phyloP scores from a whole-genome alignment of 2,113 vertebrate species.

The Scolopax mira region DNA sequence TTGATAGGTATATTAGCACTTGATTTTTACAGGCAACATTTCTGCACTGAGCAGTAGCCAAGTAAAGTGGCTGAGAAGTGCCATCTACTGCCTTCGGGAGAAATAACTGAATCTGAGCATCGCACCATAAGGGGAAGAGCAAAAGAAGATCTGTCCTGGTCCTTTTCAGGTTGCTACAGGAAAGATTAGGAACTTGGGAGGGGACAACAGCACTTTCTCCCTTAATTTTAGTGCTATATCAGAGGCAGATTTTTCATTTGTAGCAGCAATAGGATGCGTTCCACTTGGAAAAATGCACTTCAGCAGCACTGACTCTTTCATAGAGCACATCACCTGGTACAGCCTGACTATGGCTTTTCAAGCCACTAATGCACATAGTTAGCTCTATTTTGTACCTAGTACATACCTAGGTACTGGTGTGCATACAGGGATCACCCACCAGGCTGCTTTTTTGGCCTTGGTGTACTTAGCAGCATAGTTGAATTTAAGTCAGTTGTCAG shows the following conservation, averaged over 20 bases:
- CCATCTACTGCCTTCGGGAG: slow-evolving; percentile 44
- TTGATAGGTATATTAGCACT: neutral
- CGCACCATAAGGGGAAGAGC: neutral
- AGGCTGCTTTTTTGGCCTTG: neutral
- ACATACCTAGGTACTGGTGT: neutral
- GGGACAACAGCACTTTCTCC: neutral
- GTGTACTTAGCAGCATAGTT: neutral
- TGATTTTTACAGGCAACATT: neutral
- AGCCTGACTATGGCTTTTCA: neutral
- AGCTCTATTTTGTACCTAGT: neutral
- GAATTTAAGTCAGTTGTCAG: neutral
- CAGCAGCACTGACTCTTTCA: neutral
- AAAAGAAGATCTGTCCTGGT: neutral
- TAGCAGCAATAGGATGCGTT: neutral
- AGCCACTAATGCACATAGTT: neutral
- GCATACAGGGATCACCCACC: neutral
- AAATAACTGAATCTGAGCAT: neutral
- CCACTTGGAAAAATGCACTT: neutral
- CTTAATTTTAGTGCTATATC: neutral
- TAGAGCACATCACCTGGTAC: neutral
- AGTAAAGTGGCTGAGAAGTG: slow-evolving; percentile 39
- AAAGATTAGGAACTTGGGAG: neutral
- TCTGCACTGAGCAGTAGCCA: neutral
- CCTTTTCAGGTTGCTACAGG: neutral
- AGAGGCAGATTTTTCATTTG: neutral